Evolutionary conservation across 1,140 invertebrate genomes (phyloP), one percentile per base, ranked within the genome.

Genomic region (Microplitis demolitor): DNA sequence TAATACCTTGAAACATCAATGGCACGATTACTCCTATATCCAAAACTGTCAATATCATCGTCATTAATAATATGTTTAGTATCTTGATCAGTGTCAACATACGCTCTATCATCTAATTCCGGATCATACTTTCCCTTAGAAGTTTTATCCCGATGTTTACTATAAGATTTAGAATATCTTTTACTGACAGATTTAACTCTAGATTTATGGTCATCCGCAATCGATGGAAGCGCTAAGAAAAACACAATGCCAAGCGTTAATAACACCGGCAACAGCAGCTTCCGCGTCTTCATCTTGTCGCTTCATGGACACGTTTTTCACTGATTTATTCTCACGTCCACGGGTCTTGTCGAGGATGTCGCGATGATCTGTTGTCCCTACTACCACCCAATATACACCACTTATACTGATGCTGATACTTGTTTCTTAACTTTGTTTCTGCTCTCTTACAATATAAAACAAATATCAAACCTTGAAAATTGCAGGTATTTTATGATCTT

Each of bases 211-310:
- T 58, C 64, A 45, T 60, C 34, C 37, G 16, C 64, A 73, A 33
- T 69, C 16, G 60, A 50, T 53, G 31, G 54, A 34, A 53, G 35
- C 11, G 53, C 24, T 60, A 37, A 50, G 14, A 68, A 70, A 56
- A 34, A 73, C 63, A 69, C 73, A 71, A 74, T 76, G 75, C 54
- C 24, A 24, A 66, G 16, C 9, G 64, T 50, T 14, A 81, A 60
- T 50, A 77, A 33, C 66, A 81, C 69, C 64, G 66, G 58, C 69
- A 78, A 45, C 76, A 74, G 63, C 54, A 74, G 73, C 71, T 77
- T 76, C 74, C 76, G 77, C 67, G 72, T 82, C 78, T 66, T 79
- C 81, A 80, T 82, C 80, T 78, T 78, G 74, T 66, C 77, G 76
- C 76, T 74, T 79, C 78, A 80, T 79, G 76, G 77, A 80, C 77